Evolutionary conservation across 2,888 invertebrate genomes (phyloP).

Genomic region (Orchesella flavescens): DNA sequence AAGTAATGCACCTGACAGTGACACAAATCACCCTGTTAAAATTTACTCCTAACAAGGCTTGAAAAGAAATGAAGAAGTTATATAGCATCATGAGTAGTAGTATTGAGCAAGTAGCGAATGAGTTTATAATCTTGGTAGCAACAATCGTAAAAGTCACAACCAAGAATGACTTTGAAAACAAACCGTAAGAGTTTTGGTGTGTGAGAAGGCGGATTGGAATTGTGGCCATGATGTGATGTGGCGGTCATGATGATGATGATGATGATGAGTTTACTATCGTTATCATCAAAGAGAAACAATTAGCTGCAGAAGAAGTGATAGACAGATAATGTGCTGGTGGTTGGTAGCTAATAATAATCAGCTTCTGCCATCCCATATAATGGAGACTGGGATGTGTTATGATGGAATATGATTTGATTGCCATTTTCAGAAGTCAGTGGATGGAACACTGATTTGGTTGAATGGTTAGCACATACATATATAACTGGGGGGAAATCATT

Average conservation of each 20-base stretch:
- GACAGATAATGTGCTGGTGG: background rate
- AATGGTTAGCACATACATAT: background rate
- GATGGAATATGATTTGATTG: background rate
- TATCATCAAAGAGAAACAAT: slow-evolving; percentile 32
- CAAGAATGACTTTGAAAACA: slow-evolving; percentile 52
- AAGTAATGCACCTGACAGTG: slow-evolving; percentile 57
- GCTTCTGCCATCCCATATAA: slow-evolving; percentile 12
- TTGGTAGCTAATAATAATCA: slow-evolving; percentile 11
- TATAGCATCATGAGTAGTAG: background rate
- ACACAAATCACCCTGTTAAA: slow-evolving; percentile 61
- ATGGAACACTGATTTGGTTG: slow-evolving; percentile 38
- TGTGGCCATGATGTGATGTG: slow-evolving; percentile 33
- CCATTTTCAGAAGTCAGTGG: slow-evolving; percentile 60
- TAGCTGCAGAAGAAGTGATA: background rate
- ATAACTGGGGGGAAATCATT: background rate
- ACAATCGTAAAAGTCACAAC: slow-evolving; percentile 57
- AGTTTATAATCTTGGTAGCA: background rate
- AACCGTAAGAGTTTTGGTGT: background rate
- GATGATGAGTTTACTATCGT: slow-evolving; percentile 45
- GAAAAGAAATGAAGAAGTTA: background rate
- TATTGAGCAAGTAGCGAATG: background rate
- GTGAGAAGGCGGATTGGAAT: slow-evolving; percentile 31
- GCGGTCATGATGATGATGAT: slow-evolving; percentile 16
- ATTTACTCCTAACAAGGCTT: slow-evolving; percentile 27
- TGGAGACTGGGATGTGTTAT: background rate